Percentiles rank a stretch among this genome's conserved stretches.
These are phyloP conservation scores for Periophthalmus magnuspinnatus DNA, from an alignment of 2,797 vertebrate genomes.

Conservation along the genomic window DNA sequence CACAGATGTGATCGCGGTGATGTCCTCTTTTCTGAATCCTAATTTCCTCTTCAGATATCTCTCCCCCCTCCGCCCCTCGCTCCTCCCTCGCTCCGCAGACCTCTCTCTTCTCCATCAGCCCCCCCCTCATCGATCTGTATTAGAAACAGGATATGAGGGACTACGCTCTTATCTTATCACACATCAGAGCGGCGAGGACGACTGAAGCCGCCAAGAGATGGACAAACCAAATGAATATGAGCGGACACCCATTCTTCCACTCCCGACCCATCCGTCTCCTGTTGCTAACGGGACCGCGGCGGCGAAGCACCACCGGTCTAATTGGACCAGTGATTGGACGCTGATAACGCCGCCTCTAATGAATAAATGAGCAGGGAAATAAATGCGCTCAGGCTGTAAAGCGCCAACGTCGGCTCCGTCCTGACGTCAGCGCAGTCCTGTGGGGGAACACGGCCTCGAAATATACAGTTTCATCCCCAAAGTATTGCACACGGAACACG, in stretches of 20 bases:
- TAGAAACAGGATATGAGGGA: constrained; percentile 78
- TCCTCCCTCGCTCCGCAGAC: constrained; percentile 44
- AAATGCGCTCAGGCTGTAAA: constrained; percentile 52
- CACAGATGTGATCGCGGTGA: constrained; percentile 76
- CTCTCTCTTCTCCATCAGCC: constrained; percentile 60
- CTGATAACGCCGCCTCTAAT: constrained; percentile 64
- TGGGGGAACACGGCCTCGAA: constrained; percentile 16
- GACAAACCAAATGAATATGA: constrained; percentile 38
- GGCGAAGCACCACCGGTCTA: constrained; percentile 54
- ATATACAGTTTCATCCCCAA: constrained; percentile 1
- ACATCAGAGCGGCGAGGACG: constrained; percentile 64
- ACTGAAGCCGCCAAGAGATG: constrained; percentile 37
- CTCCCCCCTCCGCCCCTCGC: constrained; percentile 41
- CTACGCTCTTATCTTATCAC: constrained; percentile 75
- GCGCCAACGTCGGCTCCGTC: constrained; percentile 29
- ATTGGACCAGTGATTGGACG: constrained; percentile 64
- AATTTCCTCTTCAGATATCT: constrained; percentile 77
- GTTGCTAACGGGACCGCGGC: constrained; percentile 43
- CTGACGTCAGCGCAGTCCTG: constrained; percentile 22
- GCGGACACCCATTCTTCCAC: constrained; percentile 46
- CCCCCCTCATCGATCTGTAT: constrained; percentile 72
- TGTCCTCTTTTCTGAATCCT: constrained; percentile 77
- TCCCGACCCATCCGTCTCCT: constrained; percentile 58
- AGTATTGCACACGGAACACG: not conserved
- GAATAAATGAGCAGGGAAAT: constrained; percentile 69